Base-by-base conservation (phyloP, 2,113 vertebrate species). In the Hyla sarda region DNA sequence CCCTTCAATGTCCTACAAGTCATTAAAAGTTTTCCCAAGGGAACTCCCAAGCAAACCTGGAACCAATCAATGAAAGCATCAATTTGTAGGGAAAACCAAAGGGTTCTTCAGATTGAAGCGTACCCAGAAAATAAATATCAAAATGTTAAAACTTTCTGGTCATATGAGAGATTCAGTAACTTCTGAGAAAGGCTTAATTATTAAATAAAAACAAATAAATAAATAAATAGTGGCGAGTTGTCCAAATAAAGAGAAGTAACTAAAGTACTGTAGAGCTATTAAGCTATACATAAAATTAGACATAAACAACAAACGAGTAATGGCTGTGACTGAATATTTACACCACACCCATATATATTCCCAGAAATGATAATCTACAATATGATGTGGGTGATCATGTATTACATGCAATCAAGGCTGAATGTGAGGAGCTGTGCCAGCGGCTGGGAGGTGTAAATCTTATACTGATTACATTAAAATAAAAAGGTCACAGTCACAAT, bases 361-460 rank as follows among this genome's bases (percentile, higher is more conserved):
- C 45, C 28, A 50, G 45, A 50, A 48, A 76, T 76, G 13, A 76
- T 47, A 28, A 50, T 76, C 14, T 76, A 25, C 19, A 28, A 5
- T 17, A 28, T 48, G 45, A 74, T 28, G 23, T 50, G 73, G 73
- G 28, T 76, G 73, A 76, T 50, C 47, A 76, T 50, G n/a, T 28
- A 28, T 77, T 52, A 52, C 45, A 52, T 30, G 74, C 74, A 77
- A 54, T 77, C 74, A 77, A 54, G 74, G 23, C 74, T 54, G 50
- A 77, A 77, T 54, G 13, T 77, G 47, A 52, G 74, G 47, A 32
- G 37, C 32, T 17, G 25, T 52, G 74, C 74, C 74, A 77, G n/a
- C 37, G 48, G 74, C 74, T 77, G 47, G 74, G 25, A 50, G 17
- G 47, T 77, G 45, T 77, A 19, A 48, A 32, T 77, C 47, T 54